Conservation (phyloP, 1,140 invertebrate species). For the Tetramorium simillimum region DNA sequence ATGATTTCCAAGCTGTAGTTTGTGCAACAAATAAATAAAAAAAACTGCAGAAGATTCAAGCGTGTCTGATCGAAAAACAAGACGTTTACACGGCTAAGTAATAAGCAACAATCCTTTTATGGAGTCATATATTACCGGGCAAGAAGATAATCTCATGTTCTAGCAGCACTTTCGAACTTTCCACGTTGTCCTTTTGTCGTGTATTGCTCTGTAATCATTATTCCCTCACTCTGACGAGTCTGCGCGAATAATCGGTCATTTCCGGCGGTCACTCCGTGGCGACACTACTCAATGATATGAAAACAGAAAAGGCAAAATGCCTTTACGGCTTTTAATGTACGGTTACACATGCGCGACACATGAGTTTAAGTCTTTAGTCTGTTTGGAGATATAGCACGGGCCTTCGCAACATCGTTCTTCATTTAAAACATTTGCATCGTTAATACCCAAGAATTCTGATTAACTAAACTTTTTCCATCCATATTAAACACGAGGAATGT, state of each 20-base stretch:
- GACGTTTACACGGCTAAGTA: constrained; percentile 31
- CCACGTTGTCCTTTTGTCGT: constrained; percentile 53
- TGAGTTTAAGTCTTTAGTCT: constrained; percentile 23
- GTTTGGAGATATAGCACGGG: neutral
- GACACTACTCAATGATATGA: constrained; percentile 52
- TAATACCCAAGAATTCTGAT: neutral
- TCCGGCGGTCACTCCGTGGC: constrained; percentile 57
- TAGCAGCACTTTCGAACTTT: constrained; percentile 54
- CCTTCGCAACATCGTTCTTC: neutral
- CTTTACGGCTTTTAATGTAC: constrained; percentile 31
- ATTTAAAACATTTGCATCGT: neutral
- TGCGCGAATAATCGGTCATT: constrained; percentile 68
- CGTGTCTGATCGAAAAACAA: neutral
- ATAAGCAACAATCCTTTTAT: constrained; percentile 47
- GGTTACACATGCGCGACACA: constrained; percentile 20
- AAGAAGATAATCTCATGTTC: constrained; percentile 33
- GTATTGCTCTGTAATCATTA: constrained; percentile 51
- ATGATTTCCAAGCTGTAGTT: neutral
- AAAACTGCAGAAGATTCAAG: neutral
- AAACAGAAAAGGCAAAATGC: constrained; percentile 45
- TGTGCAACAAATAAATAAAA: neutral
- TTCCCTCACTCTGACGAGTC: constrained; percentile 44
- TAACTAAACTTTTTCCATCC: neutral
- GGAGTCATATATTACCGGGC: constrained; percentile 34
- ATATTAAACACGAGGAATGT: neutral